These are phyloP conservation scores for Sciaenops ocellatus DNA, from an alignment of 2,797 vertebrate species.

Conservation along the genomic window DNA sequence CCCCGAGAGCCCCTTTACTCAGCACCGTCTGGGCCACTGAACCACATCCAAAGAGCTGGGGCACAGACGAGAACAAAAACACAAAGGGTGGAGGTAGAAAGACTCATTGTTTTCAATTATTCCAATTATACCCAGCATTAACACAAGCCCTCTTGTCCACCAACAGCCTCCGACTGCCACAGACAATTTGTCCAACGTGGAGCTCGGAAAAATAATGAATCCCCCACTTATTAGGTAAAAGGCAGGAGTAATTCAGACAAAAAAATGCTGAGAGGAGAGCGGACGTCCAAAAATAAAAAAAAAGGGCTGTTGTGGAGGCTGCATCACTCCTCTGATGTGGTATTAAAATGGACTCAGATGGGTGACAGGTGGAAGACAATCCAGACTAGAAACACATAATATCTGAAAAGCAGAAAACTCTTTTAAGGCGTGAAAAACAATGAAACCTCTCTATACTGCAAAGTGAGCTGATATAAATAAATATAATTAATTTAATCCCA, in stretches of 20 bases:
- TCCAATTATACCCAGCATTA: slow-evolving; percentile 76
- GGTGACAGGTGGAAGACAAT: slow-evolving; percentile 48
- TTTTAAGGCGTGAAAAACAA: slow-evolving; percentile 3
- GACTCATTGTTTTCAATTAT: slow-evolving; percentile 75
- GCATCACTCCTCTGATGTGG: slow-evolving; percentile 49
- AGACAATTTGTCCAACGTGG: slow-evolving; percentile 66
- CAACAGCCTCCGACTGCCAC: slow-evolving; percentile 70
- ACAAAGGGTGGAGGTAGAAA: slow-evolving; percentile 68
- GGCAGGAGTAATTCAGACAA: slow-evolving; percentile 56
- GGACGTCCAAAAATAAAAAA: slow-evolving; percentile 57
- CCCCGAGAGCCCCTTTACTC: slow-evolving; percentile 87
- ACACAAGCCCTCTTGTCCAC: slow-evolving; percentile 74
- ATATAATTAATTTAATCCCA: not conserved
- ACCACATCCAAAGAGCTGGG: slow-evolving; percentile 94
- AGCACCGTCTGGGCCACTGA: slow-evolving; percentile 92
- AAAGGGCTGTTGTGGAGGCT: slow-evolving; percentile 44
- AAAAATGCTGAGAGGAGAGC: slow-evolving; percentile 48
- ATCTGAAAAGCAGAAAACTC: slow-evolving; percentile 7
- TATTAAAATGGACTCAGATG: slow-evolving; percentile 38
- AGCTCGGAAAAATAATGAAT: slow-evolving; percentile 69
- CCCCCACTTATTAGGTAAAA: slow-evolving; percentile 60
- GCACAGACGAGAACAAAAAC: slow-evolving; percentile 69
- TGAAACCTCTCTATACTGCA: not conserved
- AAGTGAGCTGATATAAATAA: slow-evolving; percentile 3
- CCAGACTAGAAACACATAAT: slow-evolving; percentile 17